Conservation (phyloP, 1,140 invertebrate genomes). For the Helicoverpa armigera region DNA sequence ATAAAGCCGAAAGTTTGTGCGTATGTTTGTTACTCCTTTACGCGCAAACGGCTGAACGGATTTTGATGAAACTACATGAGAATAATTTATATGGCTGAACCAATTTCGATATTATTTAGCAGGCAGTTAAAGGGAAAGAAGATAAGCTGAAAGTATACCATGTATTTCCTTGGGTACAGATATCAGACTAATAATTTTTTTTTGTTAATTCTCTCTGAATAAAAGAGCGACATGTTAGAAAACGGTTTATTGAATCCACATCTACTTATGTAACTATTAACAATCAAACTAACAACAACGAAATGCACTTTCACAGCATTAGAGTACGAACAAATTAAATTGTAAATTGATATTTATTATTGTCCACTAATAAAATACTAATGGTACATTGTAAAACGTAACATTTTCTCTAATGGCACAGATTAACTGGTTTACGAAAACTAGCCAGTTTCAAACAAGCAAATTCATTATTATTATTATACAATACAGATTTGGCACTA, state of each 20-base stretch:
- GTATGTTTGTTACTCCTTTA: too few species aligned
- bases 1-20: too few species aligned
- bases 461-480: constrained; percentile 14
- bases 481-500: constrained; percentile 44
- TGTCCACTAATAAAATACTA: constrained; percentile 43
- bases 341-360: constrained; percentile 39
- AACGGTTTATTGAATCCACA: constrained; percentile 49
- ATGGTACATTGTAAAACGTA: constrained; percentile 18
- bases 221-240: constrained; percentile 17
- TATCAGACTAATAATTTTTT: too few species aligned
- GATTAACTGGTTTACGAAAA: constrained; percentile 23
- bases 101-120: too few species aligned
- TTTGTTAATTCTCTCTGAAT: background rate
- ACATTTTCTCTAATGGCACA: constrained; percentile 41
- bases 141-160: too few species aligned
- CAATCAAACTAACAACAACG: constrained; percentile 52
- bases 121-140: too few species aligned
- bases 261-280: constrained; percentile 53
- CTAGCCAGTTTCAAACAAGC: constrained; percentile 17
- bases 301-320: constrained; percentile 55
- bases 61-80: too few species aligned
- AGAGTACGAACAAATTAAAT: constrained; percentile 8
- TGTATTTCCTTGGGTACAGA: too few species aligned
- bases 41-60: too few species aligned
- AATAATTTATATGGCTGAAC: too few species aligned